These are phyloP conservation scores for Harlomillsia oculata DNA, from an alignment of 1,140 invertebrate species.

Conservation along the genomic window DNA sequence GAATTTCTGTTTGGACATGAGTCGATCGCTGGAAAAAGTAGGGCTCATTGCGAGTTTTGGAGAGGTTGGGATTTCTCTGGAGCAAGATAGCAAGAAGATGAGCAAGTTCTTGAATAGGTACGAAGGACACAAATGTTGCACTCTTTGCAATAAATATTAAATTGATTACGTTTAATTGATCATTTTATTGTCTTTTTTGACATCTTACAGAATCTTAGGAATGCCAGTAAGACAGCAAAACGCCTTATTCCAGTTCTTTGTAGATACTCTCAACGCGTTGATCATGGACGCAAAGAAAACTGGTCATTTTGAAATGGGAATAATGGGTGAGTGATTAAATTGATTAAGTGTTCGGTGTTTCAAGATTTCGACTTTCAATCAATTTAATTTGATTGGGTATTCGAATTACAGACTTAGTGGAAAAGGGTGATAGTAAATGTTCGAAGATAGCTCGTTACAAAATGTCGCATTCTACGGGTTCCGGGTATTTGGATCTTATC, in stretches of 20 bases:
- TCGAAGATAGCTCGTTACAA: slow-evolving; percentile 66
- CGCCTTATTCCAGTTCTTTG: slow-evolving; percentile 93
- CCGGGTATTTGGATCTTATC: slow-evolving; percentile 80
- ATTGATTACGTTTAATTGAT: not conserved
- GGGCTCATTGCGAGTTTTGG: slow-evolving; percentile 81
- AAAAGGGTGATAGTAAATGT: slow-evolving; percentile 68
- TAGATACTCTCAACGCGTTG: slow-evolving; percentile 79
- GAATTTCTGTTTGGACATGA: slow-evolving; percentile 53
- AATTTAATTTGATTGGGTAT: too few relatives aligned
- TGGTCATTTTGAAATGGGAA: slow-evolving; percentile 74
- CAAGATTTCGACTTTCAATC: too few relatives aligned
- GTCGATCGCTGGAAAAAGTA: slow-evolving; percentile 80
- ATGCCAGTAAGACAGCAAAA: slow-evolving; percentile 96
- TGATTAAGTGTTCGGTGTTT: too few relatives aligned
- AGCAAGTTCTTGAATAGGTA: slow-evolving; percentile 88
- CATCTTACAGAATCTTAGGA: slow-evolving; percentile 66
- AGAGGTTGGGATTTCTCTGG: slow-evolving; percentile 62
- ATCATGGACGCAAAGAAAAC: slow-evolving; percentile 69
- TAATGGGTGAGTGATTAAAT: slow-evolving; percentile 58
- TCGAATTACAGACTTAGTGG: too few relatives aligned
- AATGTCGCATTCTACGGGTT: slow-evolving; percentile 77
- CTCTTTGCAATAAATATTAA: too few relatives aligned
- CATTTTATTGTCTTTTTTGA: not conserved
- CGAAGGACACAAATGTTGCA: too few relatives aligned
- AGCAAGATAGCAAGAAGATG: slow-evolving; percentile 97